Evolutionary conservation across 2,888 invertebrate species (phyloP).

Genomic region (Muschampia plurimacula): DNA sequence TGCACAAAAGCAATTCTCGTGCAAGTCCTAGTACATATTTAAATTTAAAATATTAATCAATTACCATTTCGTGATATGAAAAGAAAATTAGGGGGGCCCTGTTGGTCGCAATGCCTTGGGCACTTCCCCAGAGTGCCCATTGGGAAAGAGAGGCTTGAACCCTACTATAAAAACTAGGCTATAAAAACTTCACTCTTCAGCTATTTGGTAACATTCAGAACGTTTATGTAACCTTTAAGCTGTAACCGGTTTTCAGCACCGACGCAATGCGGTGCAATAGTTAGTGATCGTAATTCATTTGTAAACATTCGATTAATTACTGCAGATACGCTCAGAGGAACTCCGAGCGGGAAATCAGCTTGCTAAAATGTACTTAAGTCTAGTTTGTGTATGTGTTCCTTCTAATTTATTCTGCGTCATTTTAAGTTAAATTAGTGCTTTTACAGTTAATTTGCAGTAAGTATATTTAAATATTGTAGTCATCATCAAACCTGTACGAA

Average conservation of each 20-base stretch:
- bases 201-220: neutral
- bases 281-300: slow-evolving; percentile 36
- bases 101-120: too few relatives aligned
- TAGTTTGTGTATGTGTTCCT: slow-evolving; percentile 18
- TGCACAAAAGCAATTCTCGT: too few relatives aligned
- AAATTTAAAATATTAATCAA: too few relatives aligned
- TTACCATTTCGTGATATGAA: too few relatives aligned
- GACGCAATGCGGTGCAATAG: slow-evolving; percentile 33
- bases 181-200: neutral
- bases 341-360: slow-evolving; percentile 23
- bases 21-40: too few relatives aligned
- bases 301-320: slow-evolving; percentile 38
- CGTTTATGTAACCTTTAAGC: neutral
- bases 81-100: too few relatives aligned
- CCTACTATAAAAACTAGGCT: too few relatives aligned
- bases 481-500: too few relatives aligned
- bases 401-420: slow-evolving; percentile 17
- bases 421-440: neutral
- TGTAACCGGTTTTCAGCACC: slow-evolving; percentile 11
- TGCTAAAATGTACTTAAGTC: slow-evolving; percentile 33
- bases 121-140: too few relatives aligned
- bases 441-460: neutral
- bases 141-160: too few relatives aligned
- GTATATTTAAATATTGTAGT: neutral
- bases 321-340: slow-evolving; percentile 36